Conservation (phyloP, 1,140 invertebrate species). For the Conus betulinus region DNA sequence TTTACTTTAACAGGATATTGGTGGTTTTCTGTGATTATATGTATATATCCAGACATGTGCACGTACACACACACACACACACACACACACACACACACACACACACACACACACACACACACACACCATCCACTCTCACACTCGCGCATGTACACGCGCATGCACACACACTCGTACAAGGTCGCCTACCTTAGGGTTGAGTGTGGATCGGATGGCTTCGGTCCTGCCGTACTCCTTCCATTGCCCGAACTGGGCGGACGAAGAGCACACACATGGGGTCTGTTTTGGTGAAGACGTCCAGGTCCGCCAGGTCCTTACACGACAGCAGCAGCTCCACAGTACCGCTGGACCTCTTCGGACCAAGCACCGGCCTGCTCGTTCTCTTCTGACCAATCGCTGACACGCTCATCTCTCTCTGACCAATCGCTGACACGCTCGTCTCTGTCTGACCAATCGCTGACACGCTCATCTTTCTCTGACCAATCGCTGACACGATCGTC, state of each 20-base stretch:
- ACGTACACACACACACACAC: too few relatives aligned
- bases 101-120: background rate
- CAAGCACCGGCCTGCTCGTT: background rate
- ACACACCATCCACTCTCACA: background rate
- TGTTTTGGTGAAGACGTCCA: slow-evolving; percentile 80
- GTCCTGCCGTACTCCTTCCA: slow-evolving; percentile 79
- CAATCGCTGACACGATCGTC: background rate
- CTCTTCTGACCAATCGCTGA: background rate
- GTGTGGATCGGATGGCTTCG: slow-evolving; percentile 78
- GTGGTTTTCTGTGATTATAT: too few relatives aligned
- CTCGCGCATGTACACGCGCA: slow-evolving; percentile 5
- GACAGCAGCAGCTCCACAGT: slow-evolving; percentile 52
- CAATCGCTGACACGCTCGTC: background rate
- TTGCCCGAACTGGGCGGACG: slow-evolving; percentile 77
- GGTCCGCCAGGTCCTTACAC: slow-evolving; percentile 77
- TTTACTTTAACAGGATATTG: too few relatives aligned
- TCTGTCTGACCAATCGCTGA: too few relatives aligned
- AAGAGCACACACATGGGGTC: slow-evolving; percentile 80
- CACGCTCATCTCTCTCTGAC: background rate
- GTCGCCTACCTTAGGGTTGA: slow-evolving; percentile 78
- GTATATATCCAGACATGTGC: too few relatives aligned
- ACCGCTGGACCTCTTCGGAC: background rate
- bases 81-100: too few relatives aligned
- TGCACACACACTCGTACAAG: background rate
- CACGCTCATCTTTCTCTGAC: background rate